These are phyloP conservation scores for Hucho hucho DNA, from an alignment of 2,113 vertebrate genomes.

Conservation along the genomic window DNA sequence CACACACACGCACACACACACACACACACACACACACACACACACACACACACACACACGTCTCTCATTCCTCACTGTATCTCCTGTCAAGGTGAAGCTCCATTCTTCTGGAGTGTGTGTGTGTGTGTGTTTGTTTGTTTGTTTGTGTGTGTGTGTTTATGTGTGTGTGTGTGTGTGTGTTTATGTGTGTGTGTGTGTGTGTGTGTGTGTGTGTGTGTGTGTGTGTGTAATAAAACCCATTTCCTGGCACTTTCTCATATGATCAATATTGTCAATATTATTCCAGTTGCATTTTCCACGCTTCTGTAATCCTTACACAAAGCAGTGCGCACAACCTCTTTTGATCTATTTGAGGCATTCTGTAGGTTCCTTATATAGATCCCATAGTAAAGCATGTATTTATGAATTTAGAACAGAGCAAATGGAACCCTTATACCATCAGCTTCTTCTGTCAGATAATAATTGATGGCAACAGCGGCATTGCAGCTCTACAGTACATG, in stretches of 20 bases:
- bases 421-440: not conserved
- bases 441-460: constrained; percentile 23
- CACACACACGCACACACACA: too few relatives aligned
- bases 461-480: constrained; percentile 55
- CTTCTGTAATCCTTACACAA: constrained; percentile 56
- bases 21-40: not conserved
- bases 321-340: constrained; percentile 41
- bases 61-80: not conserved
- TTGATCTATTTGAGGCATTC: constrained; percentile 59
- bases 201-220: constrained; percentile 9
- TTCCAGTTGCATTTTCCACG: constrained; percentile 51
- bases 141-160: not conserved
- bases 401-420: constrained; percentile 45
- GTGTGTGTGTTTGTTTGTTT: not conserved
- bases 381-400: constrained; percentile 20
- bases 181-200: too few relatives aligned
- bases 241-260: constrained; percentile 29
- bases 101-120: not conserved
- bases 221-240: constrained; percentile 9
- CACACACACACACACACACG: constrained; percentile 9
- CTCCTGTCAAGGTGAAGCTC: constrained; percentile 16
- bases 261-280: constrained; percentile 62
- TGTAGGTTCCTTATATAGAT: constrained; percentile 28
- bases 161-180: too few relatives aligned
- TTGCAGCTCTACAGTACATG: constrained; percentile 2